Conservation (phyloP, 2,797 vertebrate genomes). For the Xiphophorus birchmanni region DNA sequence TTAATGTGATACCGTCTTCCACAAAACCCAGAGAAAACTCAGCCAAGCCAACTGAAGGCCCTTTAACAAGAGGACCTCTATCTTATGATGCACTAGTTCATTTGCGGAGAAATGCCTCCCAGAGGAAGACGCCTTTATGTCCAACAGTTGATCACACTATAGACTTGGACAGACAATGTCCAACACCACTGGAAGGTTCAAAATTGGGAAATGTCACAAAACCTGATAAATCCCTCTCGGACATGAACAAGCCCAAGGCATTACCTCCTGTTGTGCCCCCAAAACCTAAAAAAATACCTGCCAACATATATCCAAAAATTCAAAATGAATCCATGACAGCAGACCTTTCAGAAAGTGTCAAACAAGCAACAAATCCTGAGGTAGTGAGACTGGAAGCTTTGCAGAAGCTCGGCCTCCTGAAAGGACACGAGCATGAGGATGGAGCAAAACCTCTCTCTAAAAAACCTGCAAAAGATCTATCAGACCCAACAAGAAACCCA, state of each 20-base stretch:
- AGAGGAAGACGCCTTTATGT: conserved; percentile 72
- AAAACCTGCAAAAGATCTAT: conserved; percentile 28
- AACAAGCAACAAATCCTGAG: conserved; percentile 58
- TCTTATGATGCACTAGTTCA: conserved; percentile 79
- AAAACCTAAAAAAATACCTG: conserved; percentile 84
- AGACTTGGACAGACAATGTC: conserved; percentile 39
- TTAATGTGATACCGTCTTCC: conserved; percentile 55
- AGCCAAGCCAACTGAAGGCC: conserved; percentile 34
- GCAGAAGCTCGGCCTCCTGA: conserved; percentile 88
- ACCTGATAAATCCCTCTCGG: conserved; percentile 31
- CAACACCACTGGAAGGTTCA: conserved; percentile 19
- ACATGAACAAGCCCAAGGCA: conserved; percentile 35
- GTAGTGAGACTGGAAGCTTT: conserved; percentile 86
- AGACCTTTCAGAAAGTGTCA: conserved; percentile 43
- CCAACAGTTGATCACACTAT: conserved; percentile 70
- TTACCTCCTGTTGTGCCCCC: conserved; percentile 82
- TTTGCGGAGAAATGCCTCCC: conserved; percentile 69
- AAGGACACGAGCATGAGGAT: conserved; percentile 64
- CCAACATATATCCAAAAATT: conserved; percentile 77
- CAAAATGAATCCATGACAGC: conserved; percentile 20
- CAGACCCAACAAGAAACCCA: conserved; percentile 48
- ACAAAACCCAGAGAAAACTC: conserved; percentile 52
- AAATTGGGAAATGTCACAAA: conserved; percentile 22
- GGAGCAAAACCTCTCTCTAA: conserved; percentile 31
- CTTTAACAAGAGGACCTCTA: conserved; percentile 70